Conservation (phyloP, 2,797 vertebrate genomes). For the Sebastes goodei region DNA sequence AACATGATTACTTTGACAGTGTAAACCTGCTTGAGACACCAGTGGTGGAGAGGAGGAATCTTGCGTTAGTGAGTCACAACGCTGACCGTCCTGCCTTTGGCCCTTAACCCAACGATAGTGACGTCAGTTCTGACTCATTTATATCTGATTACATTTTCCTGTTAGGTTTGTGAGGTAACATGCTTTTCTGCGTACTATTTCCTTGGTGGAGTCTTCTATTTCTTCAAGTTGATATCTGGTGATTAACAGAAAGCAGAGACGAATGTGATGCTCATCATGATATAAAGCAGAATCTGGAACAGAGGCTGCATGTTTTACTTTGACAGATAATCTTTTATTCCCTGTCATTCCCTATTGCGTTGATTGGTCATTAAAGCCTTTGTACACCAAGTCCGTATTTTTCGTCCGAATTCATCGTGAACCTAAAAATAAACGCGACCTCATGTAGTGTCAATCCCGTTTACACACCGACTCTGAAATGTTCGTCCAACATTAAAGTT, state of each 20-base stretch:
- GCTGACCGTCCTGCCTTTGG: background rate
- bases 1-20: conserved; percentile 64
- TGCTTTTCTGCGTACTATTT: background rate
- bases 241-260: background rate
- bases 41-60: background rate
- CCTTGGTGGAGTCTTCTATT: background rate
- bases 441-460: fast-evolving
- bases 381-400: too few species aligned
- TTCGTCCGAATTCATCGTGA: fast-evolving
- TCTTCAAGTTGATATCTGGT: background rate
- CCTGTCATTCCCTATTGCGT: background rate
- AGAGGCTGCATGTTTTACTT: background rate
- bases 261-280: background rate
- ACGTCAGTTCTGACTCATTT: background rate
- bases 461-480: too few species aligned
- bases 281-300: background rate
- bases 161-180: background rate
- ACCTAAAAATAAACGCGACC: too few species aligned
- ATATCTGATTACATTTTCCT: background rate
- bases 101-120: background rate
- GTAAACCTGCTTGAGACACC: conserved; percentile 43
- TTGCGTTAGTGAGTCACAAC: background rate
- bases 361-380: background rate
- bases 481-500: too few species aligned
- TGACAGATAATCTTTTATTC: background rate